Conservation (phyloP, 2,888 invertebrate genomes). For the Hecatera dysodea region DNA sequence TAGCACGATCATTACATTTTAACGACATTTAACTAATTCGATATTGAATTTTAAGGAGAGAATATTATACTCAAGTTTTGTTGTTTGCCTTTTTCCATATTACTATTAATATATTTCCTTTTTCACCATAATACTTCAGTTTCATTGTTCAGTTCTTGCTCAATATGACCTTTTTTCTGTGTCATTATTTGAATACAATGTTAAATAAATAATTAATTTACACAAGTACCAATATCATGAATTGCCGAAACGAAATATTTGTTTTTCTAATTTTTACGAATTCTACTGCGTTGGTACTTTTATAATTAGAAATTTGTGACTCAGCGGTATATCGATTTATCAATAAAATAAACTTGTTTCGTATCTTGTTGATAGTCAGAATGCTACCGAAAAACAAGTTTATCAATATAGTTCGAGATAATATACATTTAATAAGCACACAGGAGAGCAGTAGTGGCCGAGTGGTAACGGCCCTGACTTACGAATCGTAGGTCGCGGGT, state of each 20-base stretch:
- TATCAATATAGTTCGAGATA: background rate
- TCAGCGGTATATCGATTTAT: background rate
- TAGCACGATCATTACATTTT: too few species aligned
- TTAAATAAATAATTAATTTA: constrained; percentile 45
- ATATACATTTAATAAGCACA: constrained; percentile 9
- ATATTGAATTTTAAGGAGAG: background rate
- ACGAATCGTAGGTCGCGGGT: too few species aligned
- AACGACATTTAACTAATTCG: too few species aligned
- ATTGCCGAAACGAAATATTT: constrained; percentile 18
- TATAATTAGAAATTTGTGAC: background rate
- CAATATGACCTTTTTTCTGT: constrained; percentile 50
- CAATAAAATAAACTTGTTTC: background rate
- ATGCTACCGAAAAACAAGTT: constrained; percentile 22
- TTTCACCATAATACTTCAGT: constrained; percentile 23
- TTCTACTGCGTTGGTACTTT: background rate
- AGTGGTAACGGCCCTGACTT: too few species aligned
- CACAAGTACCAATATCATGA: constrained; percentile 18
- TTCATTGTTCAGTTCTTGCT: constrained; percentile 30
- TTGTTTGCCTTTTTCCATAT: background rate
- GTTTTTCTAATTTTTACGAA: background rate
- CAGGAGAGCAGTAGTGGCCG: too few species aligned
- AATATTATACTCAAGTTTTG: background rate
- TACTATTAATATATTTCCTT: background rate
- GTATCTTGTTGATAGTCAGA: constrained; percentile 3
- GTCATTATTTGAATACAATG: constrained; percentile 64